Base-by-base conservation (phyloP, 2,113 vertebrate species). In the Epinephelus moara region DNA sequence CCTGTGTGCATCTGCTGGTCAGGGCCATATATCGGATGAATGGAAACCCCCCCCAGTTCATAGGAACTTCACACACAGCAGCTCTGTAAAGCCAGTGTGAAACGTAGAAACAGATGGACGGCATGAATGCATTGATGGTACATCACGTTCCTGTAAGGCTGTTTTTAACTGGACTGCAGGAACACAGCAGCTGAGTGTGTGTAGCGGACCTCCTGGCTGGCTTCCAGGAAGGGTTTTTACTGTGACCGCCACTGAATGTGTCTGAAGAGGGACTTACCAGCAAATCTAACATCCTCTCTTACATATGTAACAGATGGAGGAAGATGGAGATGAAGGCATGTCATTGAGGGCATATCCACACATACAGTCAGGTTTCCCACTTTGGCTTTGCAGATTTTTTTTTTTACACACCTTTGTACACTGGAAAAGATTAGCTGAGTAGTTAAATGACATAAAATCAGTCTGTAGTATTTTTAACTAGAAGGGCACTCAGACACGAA, bases 101-200 rank as follows among this genome's bases (percentile, higher is more conserved):
- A 89, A 70, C 59, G 4, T 30, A 77, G 87, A 84, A 92, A 77
- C 91, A 91, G 93, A 93, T 92, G 91, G 23, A 57, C 42, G 42
- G 42, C 42, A 3, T 45, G 42, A 45, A 45, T 45, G 42, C 13
- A 30, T 4, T 14, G 60, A 82, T 75, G 70, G 85, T 61, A 87
- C 89, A 85, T 87, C 53, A 50, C 45, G 50, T 81, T 84, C 80
- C 42, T 47, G 30, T 12, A 4, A 30, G 60, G 64, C 72, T 68
- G 49, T 75, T 71, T 86, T 61, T 62, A 68, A 85, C 53, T 21
- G 45, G 69, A 77, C 80, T 49, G 68, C 52, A n/a, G 61, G 42
- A 83, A 80, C 70, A 85, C 63, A 61, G 80, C 84, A 89, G 89
- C 83, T 84, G 84, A 73, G 60, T 86, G 82, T 72, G 37, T 88